Evolutionary conservation across 2,113 vertebrate species (phyloP), one percentile per base, ranked within the genome.

Genomic region (Silurus glanis): DNA sequence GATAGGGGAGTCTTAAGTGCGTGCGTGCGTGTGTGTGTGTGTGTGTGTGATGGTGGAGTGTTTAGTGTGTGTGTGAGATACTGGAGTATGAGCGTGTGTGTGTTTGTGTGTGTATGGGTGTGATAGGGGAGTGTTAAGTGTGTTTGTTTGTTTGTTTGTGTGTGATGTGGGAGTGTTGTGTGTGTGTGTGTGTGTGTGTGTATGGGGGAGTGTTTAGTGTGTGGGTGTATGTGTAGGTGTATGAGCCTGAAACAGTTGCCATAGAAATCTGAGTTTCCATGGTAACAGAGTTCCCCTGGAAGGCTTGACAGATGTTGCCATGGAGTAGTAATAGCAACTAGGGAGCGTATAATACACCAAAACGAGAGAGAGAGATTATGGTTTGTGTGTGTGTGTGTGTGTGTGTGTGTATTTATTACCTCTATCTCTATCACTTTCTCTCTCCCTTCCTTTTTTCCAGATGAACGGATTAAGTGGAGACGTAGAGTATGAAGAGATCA

Each of bases 401-500:
- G 12, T 58, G 19, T 79, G 16, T 79, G 6, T 8, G 45, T 23
- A 62, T 53, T 45, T 14, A 53, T 10, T 13, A 19, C 12, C 21
- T 47, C 16, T 62, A 16, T 59, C 51, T 56, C 7, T 84, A 19
- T 56, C 47, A 47, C 4, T 37, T 13, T 81, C n/a, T 80, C 62
- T 78, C 45, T 62, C 55, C 84, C 21, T 87, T n/a, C 87, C 10
- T 88, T n/a, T 91, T 21, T 92, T 80, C 86, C 90, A 97, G 97
- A 96, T 97, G 94, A 97, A 97, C 86, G 96, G 97, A 78, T 96
- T 96, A 1, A 96, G 97, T 85, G 97, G 96, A 89, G 96, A 97
- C 59, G 94, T 97, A 93, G 97, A 97, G 89, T 97, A 97, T 58
- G 97, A 97, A 37, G 97, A 97, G 90, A 97, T 97, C 91, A 97